Percentiles rank a stretch among this genome's conserved stretches.
These are phyloP conservation scores for Anagyrus pseudococci DNA, from an alignment of 2,888 invertebrate species.

Conservation along the genomic window DNA sequence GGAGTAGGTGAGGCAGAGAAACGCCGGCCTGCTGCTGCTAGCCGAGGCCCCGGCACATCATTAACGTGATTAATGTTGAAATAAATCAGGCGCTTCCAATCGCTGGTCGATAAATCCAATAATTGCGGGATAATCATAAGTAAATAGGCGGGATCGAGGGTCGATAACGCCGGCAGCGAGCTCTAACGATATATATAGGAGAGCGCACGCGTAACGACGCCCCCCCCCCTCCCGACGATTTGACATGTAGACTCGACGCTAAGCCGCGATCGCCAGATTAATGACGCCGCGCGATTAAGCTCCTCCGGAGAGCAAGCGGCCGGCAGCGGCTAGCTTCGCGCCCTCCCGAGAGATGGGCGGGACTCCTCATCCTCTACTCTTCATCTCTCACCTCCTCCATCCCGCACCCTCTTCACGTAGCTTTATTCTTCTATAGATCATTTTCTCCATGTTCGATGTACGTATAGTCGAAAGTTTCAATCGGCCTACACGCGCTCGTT, in stretches of 20 bases:
- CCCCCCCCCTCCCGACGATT: slow-evolving; percentile 30
- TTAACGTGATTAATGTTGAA: slow-evolving; percentile 62
- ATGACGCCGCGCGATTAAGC: slow-evolving; percentile 32
- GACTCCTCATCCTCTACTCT: neutral
- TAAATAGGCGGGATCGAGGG: slow-evolving; percentile 54
- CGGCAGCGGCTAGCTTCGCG: too few relatives aligned
- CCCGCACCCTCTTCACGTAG: too few relatives aligned
- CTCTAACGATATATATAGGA: slow-evolving; percentile 40
- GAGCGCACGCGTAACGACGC: neutral
- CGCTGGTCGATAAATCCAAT: slow-evolving; percentile 60
- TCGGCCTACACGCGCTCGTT: neutral
- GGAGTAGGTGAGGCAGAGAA: neutral
- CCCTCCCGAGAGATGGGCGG: too few relatives aligned
- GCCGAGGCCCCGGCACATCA: slow-evolving; percentile 54
- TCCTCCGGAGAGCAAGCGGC: too few relatives aligned
- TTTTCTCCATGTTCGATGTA: too few relatives aligned
- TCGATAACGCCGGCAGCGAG: slow-evolving; percentile 40
- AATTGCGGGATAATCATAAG: slow-evolving; percentile 61
- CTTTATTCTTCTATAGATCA: too few relatives aligned
- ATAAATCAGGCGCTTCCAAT: slow-evolving; percentile 60
- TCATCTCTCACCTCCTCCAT: neutral
- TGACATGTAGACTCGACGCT: slow-evolving; percentile 22
- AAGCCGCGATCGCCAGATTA: slow-evolving; percentile 19
- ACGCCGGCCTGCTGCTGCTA: slow-evolving; percentile 41
- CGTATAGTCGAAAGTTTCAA: neutral